Conservation (phyloP, 1,140 invertebrate genomes). For the Melanaphis sacchari region DNA sequence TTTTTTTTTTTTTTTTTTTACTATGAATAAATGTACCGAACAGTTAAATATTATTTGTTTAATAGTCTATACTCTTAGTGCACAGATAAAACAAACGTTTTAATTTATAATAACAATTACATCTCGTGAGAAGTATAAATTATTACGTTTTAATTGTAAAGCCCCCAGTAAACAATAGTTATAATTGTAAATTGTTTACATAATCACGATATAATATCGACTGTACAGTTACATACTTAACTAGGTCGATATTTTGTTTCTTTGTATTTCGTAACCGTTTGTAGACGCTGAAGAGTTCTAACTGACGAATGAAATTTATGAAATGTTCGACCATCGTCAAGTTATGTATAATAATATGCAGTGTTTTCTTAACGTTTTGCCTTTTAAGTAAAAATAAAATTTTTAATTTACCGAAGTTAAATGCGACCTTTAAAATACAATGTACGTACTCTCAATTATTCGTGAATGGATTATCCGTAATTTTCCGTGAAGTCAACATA, state of each 20-base stretch:
- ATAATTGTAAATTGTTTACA: constrained; percentile 4
- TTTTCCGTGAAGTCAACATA: too few relatives aligned
- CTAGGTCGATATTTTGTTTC: background rate
- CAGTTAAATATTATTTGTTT: background rate
- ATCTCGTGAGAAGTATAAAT: background rate
- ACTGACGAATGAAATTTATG: background rate
- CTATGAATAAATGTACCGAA: background rate
- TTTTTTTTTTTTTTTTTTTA: background rate
- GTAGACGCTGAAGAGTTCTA: background rate
- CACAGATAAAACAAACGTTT: background rate
- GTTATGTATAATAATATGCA: background rate
- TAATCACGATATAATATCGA: background rate
- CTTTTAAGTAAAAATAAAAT: too few relatives aligned
- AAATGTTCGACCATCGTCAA: background rate
- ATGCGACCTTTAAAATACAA: background rate
- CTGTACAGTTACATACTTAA: background rate
- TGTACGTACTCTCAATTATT: too few relatives aligned
- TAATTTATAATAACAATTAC: constrained; percentile 8
- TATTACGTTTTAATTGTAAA: background rate
- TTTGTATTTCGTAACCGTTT: background rate
- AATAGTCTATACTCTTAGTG: background rate
- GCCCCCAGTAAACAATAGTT: background rate
- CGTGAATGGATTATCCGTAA: too few relatives aligned
- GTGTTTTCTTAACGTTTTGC: background rate
- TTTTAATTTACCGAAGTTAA: background rate